phyloP scores from a whole-genome alignment of 2,888 invertebrate genomes.

The Xylophagus ater region DNA sequence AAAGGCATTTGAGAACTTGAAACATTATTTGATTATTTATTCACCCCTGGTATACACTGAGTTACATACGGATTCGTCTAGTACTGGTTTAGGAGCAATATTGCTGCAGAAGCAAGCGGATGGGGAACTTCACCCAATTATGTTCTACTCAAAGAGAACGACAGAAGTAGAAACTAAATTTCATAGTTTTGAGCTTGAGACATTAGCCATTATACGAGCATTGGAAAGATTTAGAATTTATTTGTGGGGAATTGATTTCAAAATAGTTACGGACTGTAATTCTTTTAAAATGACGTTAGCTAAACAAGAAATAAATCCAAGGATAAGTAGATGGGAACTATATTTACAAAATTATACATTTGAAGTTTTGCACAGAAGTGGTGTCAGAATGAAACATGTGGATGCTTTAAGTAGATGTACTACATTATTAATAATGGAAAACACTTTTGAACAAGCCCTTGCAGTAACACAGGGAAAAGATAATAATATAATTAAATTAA shows the following conservation, averaged over 20 bases:
- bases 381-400: slow-evolving; percentile 16
- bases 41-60: too few species aligned
- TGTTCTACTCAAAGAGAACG: too few species aligned
- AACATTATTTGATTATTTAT: too few species aligned
- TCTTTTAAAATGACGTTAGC: slow-evolving; percentile 14
- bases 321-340: slow-evolving; percentile 19
- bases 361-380: slow-evolving; percentile 14
- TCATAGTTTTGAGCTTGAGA: too few species aligned
- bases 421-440: slow-evolving; percentile 21
- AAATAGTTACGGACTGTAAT: too few species aligned
- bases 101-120: slow-evolving; percentile 15
- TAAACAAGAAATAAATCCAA: slow-evolving; percentile 15
- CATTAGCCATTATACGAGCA: slow-evolving; percentile 22
- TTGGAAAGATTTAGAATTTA: too few species aligned
- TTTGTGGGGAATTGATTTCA: too few species aligned
- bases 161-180: slow-evolving; percentile 15
- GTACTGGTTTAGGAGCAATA: slow-evolving; percentile 1
- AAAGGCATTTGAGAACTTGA: slow-evolving; percentile 15
- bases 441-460: slow-evolving; percentile 21
- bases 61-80: background rate
- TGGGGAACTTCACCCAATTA: too few species aligned
- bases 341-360: slow-evolving; percentile 12
- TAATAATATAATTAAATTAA: too few species aligned
- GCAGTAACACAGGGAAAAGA: too few species aligned
- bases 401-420: slow-evolving; percentile 15